These are phyloP conservation scores for Sphenodon punctatus DNA, from an alignment of 2,797 vertebrate genomes.

Conservation along the genomic window DNA sequence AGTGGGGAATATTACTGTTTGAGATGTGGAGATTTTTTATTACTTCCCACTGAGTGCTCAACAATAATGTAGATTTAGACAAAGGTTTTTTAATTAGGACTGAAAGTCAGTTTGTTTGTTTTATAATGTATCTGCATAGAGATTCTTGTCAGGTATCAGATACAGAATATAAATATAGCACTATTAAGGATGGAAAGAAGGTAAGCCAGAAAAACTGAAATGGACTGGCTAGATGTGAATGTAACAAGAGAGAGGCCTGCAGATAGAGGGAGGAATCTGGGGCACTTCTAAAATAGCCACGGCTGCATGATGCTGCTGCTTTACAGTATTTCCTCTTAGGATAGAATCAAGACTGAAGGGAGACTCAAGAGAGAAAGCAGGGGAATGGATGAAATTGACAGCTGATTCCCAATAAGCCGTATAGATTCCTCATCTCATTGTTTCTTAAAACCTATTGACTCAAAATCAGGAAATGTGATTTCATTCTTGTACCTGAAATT, in stretches of 20 bases:
- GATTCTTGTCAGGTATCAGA: too few relatives aligned
- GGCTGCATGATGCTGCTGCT: not conserved
- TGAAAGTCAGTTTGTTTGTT: not conserved
- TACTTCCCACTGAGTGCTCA: not conserved
- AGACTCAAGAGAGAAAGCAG: not conserved
- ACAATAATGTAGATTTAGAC: not conserved
- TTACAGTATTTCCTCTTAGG: not conserved
- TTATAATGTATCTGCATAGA: not conserved
- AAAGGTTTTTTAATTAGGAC: not conserved
- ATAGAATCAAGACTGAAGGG: not conserved
- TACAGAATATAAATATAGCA: not conserved
- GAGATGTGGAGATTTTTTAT: not conserved
- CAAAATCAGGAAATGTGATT: not conserved
- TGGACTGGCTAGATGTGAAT: too few relatives aligned
- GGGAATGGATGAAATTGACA: not conserved
- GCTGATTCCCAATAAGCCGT: not conserved
- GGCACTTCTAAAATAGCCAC: not conserved
- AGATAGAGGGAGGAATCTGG: not conserved
- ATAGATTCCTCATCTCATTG: not conserved
- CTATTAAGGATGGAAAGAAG: not conserved
- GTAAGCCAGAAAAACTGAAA: too few relatives aligned
- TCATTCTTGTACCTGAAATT: conserved; percentile 85
- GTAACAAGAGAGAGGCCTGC: too few relatives aligned
- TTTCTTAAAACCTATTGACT: not conserved
- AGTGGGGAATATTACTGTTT: not conserved